Evolutionary conservation across 2,888 invertebrate species (phyloP).

Genomic region (Conops quadrifasciatus): DNA sequence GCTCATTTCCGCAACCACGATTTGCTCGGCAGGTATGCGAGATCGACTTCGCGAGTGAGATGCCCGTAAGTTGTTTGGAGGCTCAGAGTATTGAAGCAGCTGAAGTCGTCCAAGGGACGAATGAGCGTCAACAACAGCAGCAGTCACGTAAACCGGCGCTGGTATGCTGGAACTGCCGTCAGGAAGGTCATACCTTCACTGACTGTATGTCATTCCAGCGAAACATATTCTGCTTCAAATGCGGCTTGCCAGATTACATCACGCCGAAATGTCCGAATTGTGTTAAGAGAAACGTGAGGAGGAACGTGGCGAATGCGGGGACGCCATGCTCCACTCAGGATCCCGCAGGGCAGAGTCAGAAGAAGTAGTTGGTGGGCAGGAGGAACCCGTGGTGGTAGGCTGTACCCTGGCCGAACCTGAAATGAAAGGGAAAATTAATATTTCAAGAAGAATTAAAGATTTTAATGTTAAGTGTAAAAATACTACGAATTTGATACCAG

Average conservation of each 20-base stretch:
- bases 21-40: not conserved
- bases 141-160: not conserved
- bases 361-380: not conserved
- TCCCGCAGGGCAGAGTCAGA: slow-evolving; percentile 6
- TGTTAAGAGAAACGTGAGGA: not conserved
- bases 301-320: slow-evolving; percentile 12
- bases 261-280: slow-evolving; percentile 21
- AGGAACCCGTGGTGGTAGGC: not conserved
- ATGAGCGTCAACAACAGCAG: not conserved
- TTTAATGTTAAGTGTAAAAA: not conserved
- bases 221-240: slow-evolving; percentile 21
- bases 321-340: slow-evolving; percentile 5
- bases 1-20: not conserved
- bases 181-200: not conserved
- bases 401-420: not conserved
- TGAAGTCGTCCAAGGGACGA: not conserved
- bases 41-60: not conserved
- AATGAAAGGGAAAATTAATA: not conserved
- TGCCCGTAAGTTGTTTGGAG: no score
- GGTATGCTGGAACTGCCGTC: slow-evolving; percentile 16
- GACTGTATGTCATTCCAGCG: slow-evolving; percentile 9
- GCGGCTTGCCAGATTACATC: not conserved
- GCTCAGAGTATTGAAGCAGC: not conserved
- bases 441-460: not conserved
- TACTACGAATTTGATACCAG: not conserved